These are phyloP conservation scores for Neotoma lepida DNA, from an alignment of 2,113 vertebrate genomes.

Conservation along the genomic window DNA sequence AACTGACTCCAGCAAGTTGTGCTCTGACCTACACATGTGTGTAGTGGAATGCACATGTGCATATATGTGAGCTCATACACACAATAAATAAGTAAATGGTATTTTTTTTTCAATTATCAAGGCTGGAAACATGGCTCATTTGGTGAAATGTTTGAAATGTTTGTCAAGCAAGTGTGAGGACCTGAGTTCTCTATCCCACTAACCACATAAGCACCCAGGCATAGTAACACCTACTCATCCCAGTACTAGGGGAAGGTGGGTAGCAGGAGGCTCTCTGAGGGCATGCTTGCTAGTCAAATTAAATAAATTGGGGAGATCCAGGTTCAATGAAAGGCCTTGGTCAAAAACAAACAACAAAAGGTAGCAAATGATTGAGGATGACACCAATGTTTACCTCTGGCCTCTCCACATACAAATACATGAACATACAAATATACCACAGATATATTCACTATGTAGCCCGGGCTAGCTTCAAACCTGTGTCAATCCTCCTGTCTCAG, in stretches of 20 bases:
- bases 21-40: background rate
- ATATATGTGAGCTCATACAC: background rate
- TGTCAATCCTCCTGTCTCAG: background rate
- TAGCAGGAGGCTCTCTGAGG: background rate
- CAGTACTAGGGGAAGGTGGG: background rate
- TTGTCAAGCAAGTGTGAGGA: background rate
- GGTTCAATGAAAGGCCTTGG: background rate
- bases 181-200: background rate
- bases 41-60: background rate
- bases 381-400: background rate
- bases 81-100: background rate
- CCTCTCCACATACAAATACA: background rate
- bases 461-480: background rate
- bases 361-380: background rate
- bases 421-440: background rate
- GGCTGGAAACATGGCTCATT: background rate
- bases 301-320: background rate
- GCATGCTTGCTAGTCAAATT: background rate
- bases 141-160: background rate
- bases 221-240: background rate
- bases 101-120: slow-evolving; percentile 72
- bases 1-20: background rate
- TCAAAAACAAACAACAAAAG: background rate
- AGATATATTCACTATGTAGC: background rate
- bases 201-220: background rate